phyloP scores from a whole-genome alignment of 2,888 invertebrate genomes.

The Pristionchus arcanus region DNA sequence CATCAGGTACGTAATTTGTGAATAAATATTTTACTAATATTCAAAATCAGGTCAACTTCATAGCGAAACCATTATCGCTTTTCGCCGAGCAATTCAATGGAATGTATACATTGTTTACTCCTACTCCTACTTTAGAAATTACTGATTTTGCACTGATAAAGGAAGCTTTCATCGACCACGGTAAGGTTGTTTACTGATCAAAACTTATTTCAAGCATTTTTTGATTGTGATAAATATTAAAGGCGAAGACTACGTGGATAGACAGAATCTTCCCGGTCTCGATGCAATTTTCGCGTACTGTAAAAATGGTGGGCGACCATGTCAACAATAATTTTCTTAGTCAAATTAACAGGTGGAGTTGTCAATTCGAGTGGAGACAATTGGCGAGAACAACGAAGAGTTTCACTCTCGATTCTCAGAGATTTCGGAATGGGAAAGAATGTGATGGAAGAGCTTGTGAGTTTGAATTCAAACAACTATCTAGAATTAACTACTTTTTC shows the following conservation, averaged over 20 bases:
- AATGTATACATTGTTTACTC: not conserved
- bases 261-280: not conserved
- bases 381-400: not conserved
- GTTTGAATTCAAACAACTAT: not conserved
- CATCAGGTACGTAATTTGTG: not conserved
- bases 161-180: conserved; percentile 5
- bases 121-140: not conserved
- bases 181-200: too few relatives aligned
- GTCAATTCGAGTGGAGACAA: conserved; percentile 37
- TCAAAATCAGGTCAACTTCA: conserved; percentile 21
- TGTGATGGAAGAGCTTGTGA: not conserved
- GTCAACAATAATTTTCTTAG: not conserved
- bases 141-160: conserved; percentile 23
- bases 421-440: conserved; percentile 29
- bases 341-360: not conserved
- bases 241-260: conserved; percentile 39
- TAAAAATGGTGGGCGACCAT: not conserved
- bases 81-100: conserved; percentile 39
- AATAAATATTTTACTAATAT: too few relatives aligned
- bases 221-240: too few relatives aligned
- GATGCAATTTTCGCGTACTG: not conserved
- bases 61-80: not conserved
- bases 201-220: too few relatives aligned
- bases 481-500: not conserved
- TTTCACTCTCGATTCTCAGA: not conserved